These are phyloP conservation scores for Sarcophaga subvicina DNA, from an alignment of 2,888 invertebrate species.

Conservation along the genomic window DNA sequence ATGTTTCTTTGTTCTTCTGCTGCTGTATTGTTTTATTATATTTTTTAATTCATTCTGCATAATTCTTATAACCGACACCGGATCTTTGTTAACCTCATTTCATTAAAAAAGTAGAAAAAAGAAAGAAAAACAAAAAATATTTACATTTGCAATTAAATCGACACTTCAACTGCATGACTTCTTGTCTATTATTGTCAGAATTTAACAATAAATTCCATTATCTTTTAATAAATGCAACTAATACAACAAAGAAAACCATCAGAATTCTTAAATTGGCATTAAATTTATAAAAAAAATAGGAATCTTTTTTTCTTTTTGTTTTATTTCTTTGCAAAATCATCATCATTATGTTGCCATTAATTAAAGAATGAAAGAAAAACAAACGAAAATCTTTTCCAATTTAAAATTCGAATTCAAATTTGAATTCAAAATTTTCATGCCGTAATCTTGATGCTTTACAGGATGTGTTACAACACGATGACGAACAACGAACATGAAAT, in stretches of 20 bases:
- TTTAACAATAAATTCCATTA: not conserved
- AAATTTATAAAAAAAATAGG: not conserved
- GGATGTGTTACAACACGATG: slow-evolving; percentile 65
- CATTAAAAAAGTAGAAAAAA: too few relatives aligned
- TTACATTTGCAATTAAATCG: not conserved
- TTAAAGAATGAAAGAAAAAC: not conserved
- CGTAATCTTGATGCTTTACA: slow-evolving; percentile 63
- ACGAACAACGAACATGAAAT: slow-evolving; percentile 46
- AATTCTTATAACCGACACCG: too few relatives aligned
- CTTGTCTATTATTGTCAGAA: not conserved
- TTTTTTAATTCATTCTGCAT: too few relatives aligned
- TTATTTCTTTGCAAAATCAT: not conserved
- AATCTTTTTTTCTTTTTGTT: not conserved
- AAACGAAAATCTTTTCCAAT: not conserved
- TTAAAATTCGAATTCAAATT: not conserved
- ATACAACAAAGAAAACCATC: not conserved
- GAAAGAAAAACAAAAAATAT: not conserved
- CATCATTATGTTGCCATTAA: not conserved
- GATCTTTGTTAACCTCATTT: too few relatives aligned
- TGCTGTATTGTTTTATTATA: too few relatives aligned
- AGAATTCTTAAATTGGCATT: not conserved
- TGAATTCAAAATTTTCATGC: not conserved
- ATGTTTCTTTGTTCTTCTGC: too few relatives aligned
- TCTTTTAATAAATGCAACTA: not conserved
- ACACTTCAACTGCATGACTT: not conserved